Evolutionary conservation across 1,140 invertebrate genomes (phyloP).

Genomic region (Bursaphelenchus mucronatus): DNA sequence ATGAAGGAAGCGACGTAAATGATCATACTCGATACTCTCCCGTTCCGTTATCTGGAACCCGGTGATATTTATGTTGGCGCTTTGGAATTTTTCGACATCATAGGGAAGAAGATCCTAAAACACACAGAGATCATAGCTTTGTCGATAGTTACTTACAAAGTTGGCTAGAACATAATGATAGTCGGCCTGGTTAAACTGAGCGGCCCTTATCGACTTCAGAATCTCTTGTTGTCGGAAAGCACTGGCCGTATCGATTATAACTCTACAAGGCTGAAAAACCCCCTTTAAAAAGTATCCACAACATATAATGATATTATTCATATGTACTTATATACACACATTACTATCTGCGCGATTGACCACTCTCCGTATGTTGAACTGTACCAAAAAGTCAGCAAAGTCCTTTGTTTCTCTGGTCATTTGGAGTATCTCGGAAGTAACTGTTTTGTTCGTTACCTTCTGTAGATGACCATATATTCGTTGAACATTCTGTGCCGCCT

Average conservation of each 20-base stretch:
- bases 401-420: conserved; percentile 46
- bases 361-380: conserved; percentile 43
- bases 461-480: conserved; percentile 44
- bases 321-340: too few species aligned
- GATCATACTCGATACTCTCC: conserved; percentile 20
- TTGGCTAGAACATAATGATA: conserved; percentile 59
- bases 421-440: conserved; percentile 50
- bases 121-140: not conserved
- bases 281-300: too few species aligned
- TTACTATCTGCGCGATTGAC: conserved; percentile 12
- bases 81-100: conserved; percentile 61
- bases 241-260: conserved; percentile 43
- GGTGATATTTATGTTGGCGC: conserved; percentile 63
- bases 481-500: conserved; percentile 50
- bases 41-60: conserved; percentile 60
- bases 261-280: conserved; percentile 3
- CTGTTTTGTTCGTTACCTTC: conserved; percentile 42
- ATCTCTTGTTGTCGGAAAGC: conserved; percentile 52
- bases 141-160: conserved; percentile 32
- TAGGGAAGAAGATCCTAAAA: conserved; percentile 59
- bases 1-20: conserved; percentile 27
- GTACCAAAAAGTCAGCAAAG: conserved; percentile 50
- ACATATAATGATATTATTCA: too few species aligned
- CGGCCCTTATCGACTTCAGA: conserved; percentile 53
- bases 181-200: conserved; percentile 58